phyloP scores from a whole-genome alignment of 2,888 invertebrate genomes.

The Lycaena phlaeas region DNA sequence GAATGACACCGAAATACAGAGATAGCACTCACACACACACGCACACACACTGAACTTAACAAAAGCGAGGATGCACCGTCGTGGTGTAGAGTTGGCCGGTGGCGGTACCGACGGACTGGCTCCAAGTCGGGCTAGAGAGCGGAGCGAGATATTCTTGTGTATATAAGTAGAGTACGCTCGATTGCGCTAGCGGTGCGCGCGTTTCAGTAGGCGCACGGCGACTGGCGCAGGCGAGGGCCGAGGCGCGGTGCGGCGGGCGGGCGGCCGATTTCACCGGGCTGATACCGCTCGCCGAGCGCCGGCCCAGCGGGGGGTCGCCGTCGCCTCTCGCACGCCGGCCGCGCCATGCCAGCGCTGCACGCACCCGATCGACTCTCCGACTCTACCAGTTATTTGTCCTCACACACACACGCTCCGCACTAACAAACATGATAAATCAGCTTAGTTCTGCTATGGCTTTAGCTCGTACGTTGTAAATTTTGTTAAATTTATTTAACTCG shows the following conservation, averaged over 20 bases:
- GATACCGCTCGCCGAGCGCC: constrained; percentile 64
- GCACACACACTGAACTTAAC: constrained; percentile 23
- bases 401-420: constrained; percentile 20
- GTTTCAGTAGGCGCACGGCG: constrained; percentile 72
- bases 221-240: constrained; percentile 70
- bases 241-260: constrained; percentile 68
- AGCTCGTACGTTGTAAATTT: constrained; percentile 11
- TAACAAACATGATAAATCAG: constrained; percentile 23
- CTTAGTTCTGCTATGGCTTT: constrained; percentile 26
- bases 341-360: constrained; percentile 47
- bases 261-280: no score
- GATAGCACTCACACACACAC: constrained; percentile 48
- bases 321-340: neutral
- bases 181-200: constrained; percentile 69
- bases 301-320: constrained; percentile 50
- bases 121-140: constrained; percentile 37
- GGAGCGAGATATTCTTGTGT: constrained; percentile 40
- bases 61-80: constrained; percentile 19
- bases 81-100: constrained; percentile 32
- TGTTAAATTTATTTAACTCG: constrained; percentile 5
- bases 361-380: constrained; percentile 47
- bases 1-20: constrained; percentile 47
- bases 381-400: constrained; percentile 46
- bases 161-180: constrained; percentile 49
- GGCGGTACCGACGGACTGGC: constrained; percentile 33